A percentile compares a stretch with the other conserved stretches of the same genome.
Conservation (phyloP, 2,888 invertebrate genomes). For the Prenolepis imparis region DNA sequence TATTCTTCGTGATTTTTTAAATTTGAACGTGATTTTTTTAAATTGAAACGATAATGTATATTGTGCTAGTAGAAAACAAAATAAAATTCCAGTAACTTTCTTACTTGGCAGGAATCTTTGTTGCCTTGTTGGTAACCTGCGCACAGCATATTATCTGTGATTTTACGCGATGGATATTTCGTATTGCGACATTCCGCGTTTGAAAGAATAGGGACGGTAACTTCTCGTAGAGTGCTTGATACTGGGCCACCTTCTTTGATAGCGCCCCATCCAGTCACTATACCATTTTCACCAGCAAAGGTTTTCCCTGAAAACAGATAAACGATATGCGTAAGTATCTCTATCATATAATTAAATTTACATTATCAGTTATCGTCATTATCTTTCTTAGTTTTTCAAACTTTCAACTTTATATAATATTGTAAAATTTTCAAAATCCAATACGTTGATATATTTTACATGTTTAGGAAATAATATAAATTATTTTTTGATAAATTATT, state of each 20-base stretch:
- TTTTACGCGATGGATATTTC: constrained; percentile 90
- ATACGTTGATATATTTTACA: neutral
- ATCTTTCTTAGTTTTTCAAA: neutral
- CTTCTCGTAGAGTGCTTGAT: constrained; percentile 91
- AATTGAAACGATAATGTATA: neutral
- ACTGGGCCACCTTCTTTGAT: constrained; percentile 90
- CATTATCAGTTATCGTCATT: neutral
- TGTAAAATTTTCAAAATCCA: neutral
- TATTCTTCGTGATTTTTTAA: neutral
- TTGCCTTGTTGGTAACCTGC: constrained; percentile 92
- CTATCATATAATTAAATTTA: neutral
- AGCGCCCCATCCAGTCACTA: constrained; percentile 94
- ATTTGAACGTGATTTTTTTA: neutral
- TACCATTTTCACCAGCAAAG: constrained; percentile 85
- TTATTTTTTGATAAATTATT: neutral
- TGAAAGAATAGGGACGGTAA: constrained; percentile 91
- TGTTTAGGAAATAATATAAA: constrained; percentile 16
- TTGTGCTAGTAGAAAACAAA: neutral
- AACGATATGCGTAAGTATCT: constrained; percentile 14
- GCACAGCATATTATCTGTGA: constrained; percentile 93
- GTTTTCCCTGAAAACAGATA: constrained; percentile 81
- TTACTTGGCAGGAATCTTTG: constrained; percentile 92
- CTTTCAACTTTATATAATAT: neutral
- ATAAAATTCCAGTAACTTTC: neutral
- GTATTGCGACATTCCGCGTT: constrained; percentile 90